phyloP scores from a whole-genome alignment of 2,888 invertebrate species.

The Parnassius mnemosyne region DNA sequence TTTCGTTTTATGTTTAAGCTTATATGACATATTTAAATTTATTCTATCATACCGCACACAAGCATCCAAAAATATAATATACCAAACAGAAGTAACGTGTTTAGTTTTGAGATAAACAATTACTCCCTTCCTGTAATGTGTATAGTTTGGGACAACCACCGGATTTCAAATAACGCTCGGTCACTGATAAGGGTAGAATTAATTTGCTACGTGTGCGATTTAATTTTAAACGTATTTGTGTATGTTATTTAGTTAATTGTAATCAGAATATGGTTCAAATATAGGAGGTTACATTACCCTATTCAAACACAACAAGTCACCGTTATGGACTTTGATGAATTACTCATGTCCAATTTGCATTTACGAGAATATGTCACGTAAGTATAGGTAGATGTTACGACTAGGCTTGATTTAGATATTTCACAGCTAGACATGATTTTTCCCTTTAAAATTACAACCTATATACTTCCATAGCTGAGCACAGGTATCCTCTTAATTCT shows the following conservation, averaged over 20 bases:
- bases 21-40: background rate
- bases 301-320: background rate
- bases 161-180: conserved; percentile 24
- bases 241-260: conserved; percentile 20
- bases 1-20: too few species aligned
- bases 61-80: background rate
- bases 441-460: too few species aligned
- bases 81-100: conserved; percentile 9
- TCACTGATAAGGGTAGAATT: conserved; percentile 28
- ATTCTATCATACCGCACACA: background rate
- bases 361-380: too few species aligned
- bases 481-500: too few species aligned
- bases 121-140: conserved; percentile 22
- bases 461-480: too few species aligned
- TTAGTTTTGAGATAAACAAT: conserved; percentile 22
- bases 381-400: too few species aligned
- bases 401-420: too few species aligned
- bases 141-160: conserved; percentile 24
- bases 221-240: conserved; percentile 20
- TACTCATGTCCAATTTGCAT: too few species aligned
- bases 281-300: conserved; percentile 13
- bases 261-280: conserved; percentile 37
- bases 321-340: background rate
- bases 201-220: conserved; percentile 27
- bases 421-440: too few species aligned